These are phyloP conservation scores for Nannospalax galili DNA, from an alignment of 2,113 vertebrate genomes.

Conservation along the genomic window DNA sequence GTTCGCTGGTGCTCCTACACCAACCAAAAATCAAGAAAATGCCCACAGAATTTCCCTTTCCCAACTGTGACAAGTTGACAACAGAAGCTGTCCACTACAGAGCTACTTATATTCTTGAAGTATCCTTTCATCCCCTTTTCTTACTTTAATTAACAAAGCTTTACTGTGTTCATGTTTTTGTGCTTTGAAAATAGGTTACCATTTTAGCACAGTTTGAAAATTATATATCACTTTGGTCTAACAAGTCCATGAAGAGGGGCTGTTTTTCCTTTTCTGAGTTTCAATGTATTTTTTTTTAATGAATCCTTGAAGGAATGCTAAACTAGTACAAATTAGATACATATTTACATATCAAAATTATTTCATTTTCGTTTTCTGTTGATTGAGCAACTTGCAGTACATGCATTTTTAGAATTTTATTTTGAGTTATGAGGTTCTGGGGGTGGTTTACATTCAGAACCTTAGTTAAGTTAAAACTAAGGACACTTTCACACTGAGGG, in stretches of 20 bases:
- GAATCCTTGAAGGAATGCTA: background rate
- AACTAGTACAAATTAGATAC: background rate
- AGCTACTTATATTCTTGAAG: background rate
- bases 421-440: background rate
- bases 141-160: background rate
- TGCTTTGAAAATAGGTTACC: background rate
- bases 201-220: background rate
- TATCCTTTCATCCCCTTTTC: background rate
- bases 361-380: slow-evolving; percentile 42
- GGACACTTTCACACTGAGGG: background rate
- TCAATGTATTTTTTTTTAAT: background rate
- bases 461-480: background rate
- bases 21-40: too few relatives aligned
- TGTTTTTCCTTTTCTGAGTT: background rate
- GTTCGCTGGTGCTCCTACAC: too few relatives aligned
- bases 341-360: background rate
- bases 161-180: background rate
- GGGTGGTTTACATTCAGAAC: background rate
- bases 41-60: too few relatives aligned
- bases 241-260: background rate
- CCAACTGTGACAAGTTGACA: too few relatives aligned
- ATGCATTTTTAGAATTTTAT: slow-evolving; percentile 6
- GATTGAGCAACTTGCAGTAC: background rate
- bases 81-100: too few relatives aligned
- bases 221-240: slow-evolving; percentile 22